Evolutionary conservation across 2,113 vertebrate genomes (phyloP), one percentile per base, ranked within the genome.

Genomic region (Sceloporus tristichus): DNA sequence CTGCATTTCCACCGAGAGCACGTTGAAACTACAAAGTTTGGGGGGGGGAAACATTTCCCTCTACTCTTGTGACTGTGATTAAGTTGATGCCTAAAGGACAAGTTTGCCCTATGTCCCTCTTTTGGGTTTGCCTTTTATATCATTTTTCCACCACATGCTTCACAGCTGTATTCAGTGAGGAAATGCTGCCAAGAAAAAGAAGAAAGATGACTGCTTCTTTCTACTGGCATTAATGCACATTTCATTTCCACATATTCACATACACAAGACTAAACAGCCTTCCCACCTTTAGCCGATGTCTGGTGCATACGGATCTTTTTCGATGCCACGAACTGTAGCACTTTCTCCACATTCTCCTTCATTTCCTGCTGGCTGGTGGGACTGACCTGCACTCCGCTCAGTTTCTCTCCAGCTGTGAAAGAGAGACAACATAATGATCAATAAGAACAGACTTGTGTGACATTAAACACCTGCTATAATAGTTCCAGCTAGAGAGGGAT

Each of bases 301-400:
- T 99, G 99, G 77, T 98, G 98, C 99, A 99, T 99, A 14, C 98
- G 98, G 92, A 99, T 99, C 93, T 98, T 97, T 92, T 96, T 98
- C 5, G 98, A 99, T 34, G 98, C 97, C 93, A 99, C 97, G 1
- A 99, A 99, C 91, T 98, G 97, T 2, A 99, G 92, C 38, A 99
- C 98, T 93, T 98, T 97, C 87, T 99, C 99, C 94, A 99, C 98
- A 59, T 99, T 99, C 88, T 97, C 97, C 92, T 95, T 97, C 97
- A 98, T 98, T 89, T 99, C 98, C 91, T 99, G 98, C 91, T 97
- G 97, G 96, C 96, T 98, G 85, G 91, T 96, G 62, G 99, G 98
- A 73, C 93, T 92, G 81, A 90, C 89, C 85, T 97, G 94, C 68
- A 99, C 96, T 13, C 96, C 98, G 73, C 94, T 96, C 79, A 99